Evolutionary conservation across 2,113 vertebrate genomes (phyloP), one percentile per base, ranked within the genome.

Genomic region (Melospiza georgiana): DNA sequence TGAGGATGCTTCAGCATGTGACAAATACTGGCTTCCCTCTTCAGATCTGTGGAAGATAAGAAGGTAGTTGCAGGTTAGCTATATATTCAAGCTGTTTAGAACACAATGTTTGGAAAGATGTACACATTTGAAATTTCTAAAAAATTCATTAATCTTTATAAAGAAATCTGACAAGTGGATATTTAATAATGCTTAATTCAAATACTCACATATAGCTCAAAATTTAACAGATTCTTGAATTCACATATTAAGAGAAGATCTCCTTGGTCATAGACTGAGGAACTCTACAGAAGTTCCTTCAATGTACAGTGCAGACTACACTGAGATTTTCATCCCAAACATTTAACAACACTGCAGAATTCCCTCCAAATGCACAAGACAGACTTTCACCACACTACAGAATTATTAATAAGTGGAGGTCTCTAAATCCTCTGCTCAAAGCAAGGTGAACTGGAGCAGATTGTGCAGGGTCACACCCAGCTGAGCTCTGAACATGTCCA

Each of bases 1-100:
- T 99, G 99, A 62, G 99, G 99, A 97, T 99, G 99, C 95, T 99
- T 99, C 97, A 99, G 98, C 99, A 99, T 99, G 98, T 99, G 99
- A 98, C 99, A 99, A 97, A 99, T 99, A 97, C 99, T 99, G 97
- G 99, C 99, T 98, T 99, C 99, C 83, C 99, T 98, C 98, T 99
- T 99, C 97, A 99, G 98, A 97, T 99, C 99, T 99, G 98, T 69
- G 97, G 91, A 92, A 97, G 48, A 94, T 57, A 95, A 94, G 7
- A 89, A 91, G 74, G 76, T 20, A 68, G 61, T 27, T 58, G 61
- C 25, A 61, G 33, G 87, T 98, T 95, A 98, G 92, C 48, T 90
- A 52, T 11, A 48, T 24, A 75, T 30, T 59, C 65, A 84, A 80
- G 37, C 22, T 77, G 25, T 22, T 51, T 24, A 44, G 18, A 85